Conservation (phyloP, 1,140 invertebrate genomes). For the Ostrea edulis region DNA sequence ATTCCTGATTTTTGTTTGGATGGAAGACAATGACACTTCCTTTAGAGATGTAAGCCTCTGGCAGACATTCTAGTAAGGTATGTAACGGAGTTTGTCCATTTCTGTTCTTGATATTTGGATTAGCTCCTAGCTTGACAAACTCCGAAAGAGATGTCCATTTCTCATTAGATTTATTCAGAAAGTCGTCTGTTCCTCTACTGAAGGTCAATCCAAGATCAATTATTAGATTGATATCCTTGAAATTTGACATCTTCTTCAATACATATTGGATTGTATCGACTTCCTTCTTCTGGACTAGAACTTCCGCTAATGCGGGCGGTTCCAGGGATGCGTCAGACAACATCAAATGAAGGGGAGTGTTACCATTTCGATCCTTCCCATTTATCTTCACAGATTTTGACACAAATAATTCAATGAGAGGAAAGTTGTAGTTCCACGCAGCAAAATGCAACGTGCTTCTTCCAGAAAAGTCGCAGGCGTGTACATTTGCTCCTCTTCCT, state of each 20-base stretch:
- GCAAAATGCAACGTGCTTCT: constrained; percentile 56
- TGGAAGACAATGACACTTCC: constrained; percentile 43
- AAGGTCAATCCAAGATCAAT: constrained; percentile 23
- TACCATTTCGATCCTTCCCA: constrained; percentile 39
- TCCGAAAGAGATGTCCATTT: constrained; percentile 41
- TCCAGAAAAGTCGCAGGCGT: constrained; percentile 47
- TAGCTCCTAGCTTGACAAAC: constrained; percentile 48
- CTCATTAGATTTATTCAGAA: constrained; percentile 37
- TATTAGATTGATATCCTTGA: constrained; percentile 1
- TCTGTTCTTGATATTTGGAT: constrained; percentile 35
- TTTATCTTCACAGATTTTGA: constrained; percentile 39
- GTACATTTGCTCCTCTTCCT: constrained; percentile 40
- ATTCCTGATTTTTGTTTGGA: constrained; percentile 41
- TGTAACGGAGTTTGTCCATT: constrained; percentile 47
- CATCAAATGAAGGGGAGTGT: constrained; percentile 52
- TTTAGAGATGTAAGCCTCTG: constrained; percentile 31
- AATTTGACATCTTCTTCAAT: background rate
- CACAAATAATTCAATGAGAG: constrained; percentile 43
- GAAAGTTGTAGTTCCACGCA: constrained; percentile 57
- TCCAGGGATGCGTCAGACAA: constrained; percentile 46
- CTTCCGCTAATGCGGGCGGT: background rate
- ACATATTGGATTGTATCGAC: background rate
- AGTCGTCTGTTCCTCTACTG: constrained; percentile 13
- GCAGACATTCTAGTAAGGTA: constrained; percentile 36
- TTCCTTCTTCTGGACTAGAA: background rate